Conservation (phyloP, 2,888 invertebrate species). For the Liopterus haemorrhoidalis region DNA sequence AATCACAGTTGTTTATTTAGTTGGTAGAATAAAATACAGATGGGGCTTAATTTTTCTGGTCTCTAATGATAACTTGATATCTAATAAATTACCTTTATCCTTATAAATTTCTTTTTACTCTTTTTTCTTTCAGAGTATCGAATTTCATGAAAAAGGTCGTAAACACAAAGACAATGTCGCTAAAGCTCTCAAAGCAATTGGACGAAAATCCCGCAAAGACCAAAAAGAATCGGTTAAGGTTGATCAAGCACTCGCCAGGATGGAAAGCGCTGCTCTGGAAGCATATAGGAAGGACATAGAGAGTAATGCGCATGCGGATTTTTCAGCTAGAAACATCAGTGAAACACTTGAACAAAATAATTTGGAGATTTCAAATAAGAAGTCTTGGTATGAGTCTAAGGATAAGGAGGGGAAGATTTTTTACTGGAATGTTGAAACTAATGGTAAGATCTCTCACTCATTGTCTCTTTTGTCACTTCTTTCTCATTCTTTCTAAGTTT, state of each 20-base stretch:
- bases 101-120: conserved; percentile 8
- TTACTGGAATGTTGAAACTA: conserved; percentile 80
- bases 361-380: conserved; percentile 38
- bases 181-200: conserved; percentile 76
- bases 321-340: conserved; percentile 52
- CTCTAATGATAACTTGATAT: neutral
- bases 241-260: conserved; percentile 73
- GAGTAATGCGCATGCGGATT: conserved; percentile 59
- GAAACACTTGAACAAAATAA: conserved; percentile 39
- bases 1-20: too few species aligned
- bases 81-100: neutral
- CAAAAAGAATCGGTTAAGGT: conserved; percentile 71
- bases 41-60: too few species aligned
- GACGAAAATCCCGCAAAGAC: conserved; percentile 75
- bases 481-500: conserved; percentile 9
- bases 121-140: conserved; percentile 65
- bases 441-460: conserved; percentile 59
- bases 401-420: conserved; percentile 72
- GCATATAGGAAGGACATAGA: conserved; percentile 82
- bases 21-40: too few species aligned
- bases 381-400: conserved; percentile 73
- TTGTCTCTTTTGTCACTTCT: conserved; percentile 1
- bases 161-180: conserved; percentile 88
- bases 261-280: conserved; percentile 86
- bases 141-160: conserved; percentile 91